Conservation (phyloP, 64 coral and sea anemone genomes). For the Acropora yongei region DNA sequence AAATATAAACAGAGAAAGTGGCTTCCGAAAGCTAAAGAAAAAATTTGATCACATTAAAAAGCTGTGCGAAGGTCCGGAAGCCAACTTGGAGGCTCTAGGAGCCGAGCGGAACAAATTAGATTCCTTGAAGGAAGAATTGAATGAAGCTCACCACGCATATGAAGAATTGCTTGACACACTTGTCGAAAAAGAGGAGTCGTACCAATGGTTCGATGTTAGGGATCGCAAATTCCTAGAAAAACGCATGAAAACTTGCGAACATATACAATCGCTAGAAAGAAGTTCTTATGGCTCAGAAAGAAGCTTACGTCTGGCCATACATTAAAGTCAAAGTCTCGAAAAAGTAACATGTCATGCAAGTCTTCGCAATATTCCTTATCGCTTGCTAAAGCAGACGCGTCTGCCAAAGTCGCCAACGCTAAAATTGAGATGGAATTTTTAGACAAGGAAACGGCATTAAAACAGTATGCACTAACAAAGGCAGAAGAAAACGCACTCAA, state of each 20-base stretch:
- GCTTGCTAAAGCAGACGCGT: background rate
- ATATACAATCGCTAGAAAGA: no score
- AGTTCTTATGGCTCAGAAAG: background rate
- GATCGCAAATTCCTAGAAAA: background rate
- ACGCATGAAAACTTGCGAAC: background rate
- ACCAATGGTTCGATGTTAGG: background rate
- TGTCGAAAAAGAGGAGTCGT: background rate
- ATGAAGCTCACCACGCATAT: background rate
- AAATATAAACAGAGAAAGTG: background rate
- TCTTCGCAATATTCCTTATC: background rate
- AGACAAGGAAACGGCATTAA: slow-evolving; percentile 17
- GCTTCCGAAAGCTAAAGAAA: background rate
- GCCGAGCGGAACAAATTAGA: background rate
- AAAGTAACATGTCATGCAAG: background rate
- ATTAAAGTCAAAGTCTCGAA: background rate
- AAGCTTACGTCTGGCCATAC: background rate
- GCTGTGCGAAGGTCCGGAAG: background rate
- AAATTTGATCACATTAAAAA: background rate
- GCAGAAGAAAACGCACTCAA: slow-evolving; percentile 32
- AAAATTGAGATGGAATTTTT: slow-evolving; percentile 30
- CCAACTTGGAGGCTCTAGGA: background rate
- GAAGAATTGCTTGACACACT: background rate
- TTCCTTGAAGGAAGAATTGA: background rate
- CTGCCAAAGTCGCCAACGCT: background rate
- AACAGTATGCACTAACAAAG: background rate